These are phyloP conservation scores for Drosophila cognata DNA, from an alignment of 2,888 invertebrate genomes.

Conservation along the genomic window DNA sequence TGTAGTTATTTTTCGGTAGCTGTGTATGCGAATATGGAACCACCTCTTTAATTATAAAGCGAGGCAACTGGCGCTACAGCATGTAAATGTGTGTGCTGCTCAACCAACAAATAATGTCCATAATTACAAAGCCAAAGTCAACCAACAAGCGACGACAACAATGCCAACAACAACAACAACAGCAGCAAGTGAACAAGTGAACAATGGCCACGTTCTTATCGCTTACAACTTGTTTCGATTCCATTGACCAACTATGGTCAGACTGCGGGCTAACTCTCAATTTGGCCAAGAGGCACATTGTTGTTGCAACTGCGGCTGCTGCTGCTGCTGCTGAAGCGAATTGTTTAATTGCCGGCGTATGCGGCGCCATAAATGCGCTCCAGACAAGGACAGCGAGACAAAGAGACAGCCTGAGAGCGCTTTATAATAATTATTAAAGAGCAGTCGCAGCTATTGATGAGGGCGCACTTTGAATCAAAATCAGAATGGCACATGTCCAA, in stretches of 20 bases:
- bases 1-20: constrained; percentile 59
- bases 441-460: constrained; percentile 57
- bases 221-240: constrained; percentile 79
- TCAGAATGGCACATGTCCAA: constrained; percentile 39
- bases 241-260: constrained; percentile 77
- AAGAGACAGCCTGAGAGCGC: constrained; percentile 21
- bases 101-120: constrained; percentile 68
- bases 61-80: constrained; percentile 51
- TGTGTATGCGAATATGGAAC: constrained; percentile 64
- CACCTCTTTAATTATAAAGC: constrained; percentile 68
- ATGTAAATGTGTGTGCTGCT: constrained; percentile 65
- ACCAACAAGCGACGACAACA: constrained; percentile 71
- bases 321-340: constrained; percentile 51
- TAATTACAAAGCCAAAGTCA: constrained; percentile 71
- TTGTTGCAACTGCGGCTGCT: constrained; percentile 44
- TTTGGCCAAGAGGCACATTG: constrained; percentile 73
- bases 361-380: constrained; percentile 76
- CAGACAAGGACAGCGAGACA: constrained; percentile 34
- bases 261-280: constrained; percentile 52
- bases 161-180: constrained; percentile 60
- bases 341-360: constrained; percentile 77
- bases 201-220: constrained; percentile 72
- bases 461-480: constrained; percentile 36
- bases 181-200: constrained; percentile 24
- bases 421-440: constrained; percentile 65